phyloP scores from a whole-genome alignment of 1,140 invertebrate species.

The Probaryconus sp. region DNA sequence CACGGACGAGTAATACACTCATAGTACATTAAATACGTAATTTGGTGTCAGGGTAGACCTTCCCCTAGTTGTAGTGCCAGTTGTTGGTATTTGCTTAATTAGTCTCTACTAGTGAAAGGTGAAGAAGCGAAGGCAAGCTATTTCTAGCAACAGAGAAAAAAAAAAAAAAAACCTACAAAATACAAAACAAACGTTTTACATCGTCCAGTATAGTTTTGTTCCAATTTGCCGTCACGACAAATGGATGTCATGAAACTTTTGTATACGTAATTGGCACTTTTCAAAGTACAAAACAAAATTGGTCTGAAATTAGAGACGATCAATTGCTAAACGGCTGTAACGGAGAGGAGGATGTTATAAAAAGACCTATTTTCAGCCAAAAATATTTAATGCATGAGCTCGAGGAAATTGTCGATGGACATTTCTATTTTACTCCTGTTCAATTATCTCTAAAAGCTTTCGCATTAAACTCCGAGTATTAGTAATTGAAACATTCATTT shows the following conservation, averaged over 20 bases:
- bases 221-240: conserved; percentile 40
- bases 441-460: too few relatives aligned
- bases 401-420: too few relatives aligned
- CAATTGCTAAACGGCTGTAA: conserved; percentile 5
- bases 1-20: conserved; percentile 78
- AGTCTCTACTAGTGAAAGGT: conserved; percentile 63
- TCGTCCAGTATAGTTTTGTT: conserved; percentile 51
- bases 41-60: conserved; percentile 80
- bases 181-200: conserved; percentile 50
- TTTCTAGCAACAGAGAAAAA: conserved; percentile 25
- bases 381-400: too few relatives aligned
- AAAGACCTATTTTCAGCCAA: too few relatives aligned
- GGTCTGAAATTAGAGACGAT: neutral
- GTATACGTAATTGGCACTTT: conserved; percentile 30
- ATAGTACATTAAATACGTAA: conserved; percentile 80
- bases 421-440: too few relatives aligned
- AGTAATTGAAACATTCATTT: too few relatives aligned
- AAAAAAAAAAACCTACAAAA: conserved; percentile 31
- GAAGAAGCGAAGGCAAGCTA: conserved; percentile 44
- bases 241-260: conserved; percentile 33
- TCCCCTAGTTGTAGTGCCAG: conserved; percentile 77
- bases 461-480: too few relatives aligned
- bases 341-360: neutral
- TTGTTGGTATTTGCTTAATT: conserved; percentile 71
- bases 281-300: conserved; percentile 20